These are phyloP conservation scores for Pseudomyrmex dendroicus DNA, from an alignment of 1,140 invertebrate species.

Conservation along the genomic window DNA sequence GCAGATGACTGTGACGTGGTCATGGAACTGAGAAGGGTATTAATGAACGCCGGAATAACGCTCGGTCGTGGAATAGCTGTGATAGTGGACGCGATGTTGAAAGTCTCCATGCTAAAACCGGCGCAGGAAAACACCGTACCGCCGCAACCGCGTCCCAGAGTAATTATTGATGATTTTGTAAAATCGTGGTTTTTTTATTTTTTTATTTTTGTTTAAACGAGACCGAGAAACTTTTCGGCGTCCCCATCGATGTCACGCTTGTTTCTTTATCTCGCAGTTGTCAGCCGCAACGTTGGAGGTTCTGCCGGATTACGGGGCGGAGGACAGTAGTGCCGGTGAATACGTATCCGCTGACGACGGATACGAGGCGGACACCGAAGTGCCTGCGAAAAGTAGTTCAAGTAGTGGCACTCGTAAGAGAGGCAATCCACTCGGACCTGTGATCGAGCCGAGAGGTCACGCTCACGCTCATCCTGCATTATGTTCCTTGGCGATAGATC, in stretches of 20 bases:
- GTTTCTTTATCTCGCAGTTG: slow-evolving; percentile 67
- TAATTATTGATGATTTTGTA: slow-evolving; percentile 64
- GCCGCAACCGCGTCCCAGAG: slow-evolving; percentile 79
- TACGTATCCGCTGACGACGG: slow-evolving; percentile 87
- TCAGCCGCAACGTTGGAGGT: slow-evolving; percentile 82
- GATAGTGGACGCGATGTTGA: slow-evolving; percentile 80
- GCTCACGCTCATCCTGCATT: slow-evolving; percentile 86
- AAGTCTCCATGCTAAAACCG: slow-evolving; percentile 80
- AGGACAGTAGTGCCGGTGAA: slow-evolving; percentile 85
- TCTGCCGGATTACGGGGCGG: slow-evolving; percentile 83
- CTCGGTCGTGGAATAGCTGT: slow-evolving; percentile 79
- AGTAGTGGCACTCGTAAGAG: slow-evolving; percentile 69
- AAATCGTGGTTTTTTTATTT: too few relatives aligned
- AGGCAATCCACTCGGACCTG: slow-evolving; percentile 68
- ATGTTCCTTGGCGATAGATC: slow-evolving; percentile 87
- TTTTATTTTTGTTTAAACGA: too few relatives aligned
- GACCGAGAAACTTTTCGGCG: too few relatives aligned
- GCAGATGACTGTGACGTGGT: slow-evolving; percentile 78
- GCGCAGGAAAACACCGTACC: slow-evolving; percentile 79
- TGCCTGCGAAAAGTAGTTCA: slow-evolving; percentile 76
- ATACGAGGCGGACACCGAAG: slow-evolving; percentile 86
- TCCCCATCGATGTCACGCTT: too few relatives aligned
- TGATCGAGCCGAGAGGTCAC: slow-evolving; percentile 77
- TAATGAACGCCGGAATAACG: slow-evolving; percentile 77
- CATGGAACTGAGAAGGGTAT: slow-evolving; percentile 72